Base-by-base conservation (phyloP, 2,113 vertebrate species). In the Sigmodon hispidus region DNA sequence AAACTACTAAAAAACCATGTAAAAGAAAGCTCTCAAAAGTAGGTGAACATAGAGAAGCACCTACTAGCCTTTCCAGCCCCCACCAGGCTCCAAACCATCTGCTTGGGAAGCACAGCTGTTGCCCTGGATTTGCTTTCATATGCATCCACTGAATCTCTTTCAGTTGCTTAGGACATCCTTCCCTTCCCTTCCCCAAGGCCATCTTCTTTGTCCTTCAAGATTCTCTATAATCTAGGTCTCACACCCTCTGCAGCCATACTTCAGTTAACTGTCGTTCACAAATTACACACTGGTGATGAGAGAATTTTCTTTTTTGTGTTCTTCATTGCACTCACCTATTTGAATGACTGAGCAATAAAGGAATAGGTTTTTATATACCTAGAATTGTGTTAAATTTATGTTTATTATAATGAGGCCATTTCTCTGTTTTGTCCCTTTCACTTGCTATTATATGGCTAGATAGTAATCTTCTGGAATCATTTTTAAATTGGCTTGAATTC, bases 341-440 rank as follows among this genome's bases (percentile, higher is more conserved):
- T 95, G 73, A 85, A 45, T 45, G 63, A 69, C 34, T 65, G n/a
- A 96, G 45, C 31, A 95, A 13, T 87, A 70, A 89, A 93, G 70
- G 13, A 89, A 70, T 40, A 63, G 19, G 9, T 48, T 43, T 87
- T 59, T 93, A 40, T 76, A 81, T 15, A 85, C 26, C 34, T 22
- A 91, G 65, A 77, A 87, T 90, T 57, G 80, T 48, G 59, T 91
- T 93, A 65, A 59, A 76, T 88, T 83, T 88, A 17, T 63, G 36
- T 43, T 87, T 83, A 67, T 88, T 69, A 36, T 63, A 61, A 45
- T 52, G 43, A 48, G 77, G 10, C 36, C 43, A 3, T 72, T 94
- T 83, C 59, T 77, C 4, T 92, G 45, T 19, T 72, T 89, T 92
- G 11, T 11, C 22, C 15, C n/a, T 81, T 92, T 31, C 5, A 67